phyloP scores from a whole-genome alignment of 2,113 vertebrate species.

The Capra hircus region DNA sequence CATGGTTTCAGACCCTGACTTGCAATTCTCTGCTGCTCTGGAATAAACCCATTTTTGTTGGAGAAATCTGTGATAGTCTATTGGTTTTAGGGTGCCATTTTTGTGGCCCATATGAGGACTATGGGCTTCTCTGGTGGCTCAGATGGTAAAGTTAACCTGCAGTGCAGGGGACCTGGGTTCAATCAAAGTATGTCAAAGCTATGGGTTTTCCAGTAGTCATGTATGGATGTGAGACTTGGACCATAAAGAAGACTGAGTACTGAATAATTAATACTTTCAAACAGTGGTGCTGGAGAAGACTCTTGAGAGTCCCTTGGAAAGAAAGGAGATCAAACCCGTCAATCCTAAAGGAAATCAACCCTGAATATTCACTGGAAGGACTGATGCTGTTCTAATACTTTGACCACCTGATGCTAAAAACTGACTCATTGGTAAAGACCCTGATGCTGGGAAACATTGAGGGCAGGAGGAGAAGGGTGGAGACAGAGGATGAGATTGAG shows the following conservation, averaged over 20 bases:
- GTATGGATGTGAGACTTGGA: neutral
- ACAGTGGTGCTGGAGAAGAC: neutral
- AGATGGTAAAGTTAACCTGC: neutral
- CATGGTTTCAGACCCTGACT: neutral
- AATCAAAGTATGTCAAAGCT: neutral
- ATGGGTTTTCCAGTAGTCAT: neutral
- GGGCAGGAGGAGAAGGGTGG: neutral
- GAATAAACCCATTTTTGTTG: neutral
- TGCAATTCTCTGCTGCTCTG: neutral
- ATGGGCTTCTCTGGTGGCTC: neutral
- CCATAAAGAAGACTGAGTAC: neutral
- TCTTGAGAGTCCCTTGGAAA: neutral
- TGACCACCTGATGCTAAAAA: neutral
- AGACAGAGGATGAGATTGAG: neutral
- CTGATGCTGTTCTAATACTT: neutral
- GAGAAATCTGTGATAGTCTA: neutral
- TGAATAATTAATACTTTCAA: neutral
- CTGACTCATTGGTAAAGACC: neutral
- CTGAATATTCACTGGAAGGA: neutral
- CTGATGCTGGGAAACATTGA: neutral
- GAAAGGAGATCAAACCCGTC: neutral
- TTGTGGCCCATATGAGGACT: neutral
- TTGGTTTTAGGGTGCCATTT: neutral
- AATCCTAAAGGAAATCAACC: neutral
- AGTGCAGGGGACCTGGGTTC: accelerated